These are phyloP conservation scores for Eulemur coronatus DNA, from an alignment of 2,797 vertebrate species.

Conservation along the genomic window DNA sequence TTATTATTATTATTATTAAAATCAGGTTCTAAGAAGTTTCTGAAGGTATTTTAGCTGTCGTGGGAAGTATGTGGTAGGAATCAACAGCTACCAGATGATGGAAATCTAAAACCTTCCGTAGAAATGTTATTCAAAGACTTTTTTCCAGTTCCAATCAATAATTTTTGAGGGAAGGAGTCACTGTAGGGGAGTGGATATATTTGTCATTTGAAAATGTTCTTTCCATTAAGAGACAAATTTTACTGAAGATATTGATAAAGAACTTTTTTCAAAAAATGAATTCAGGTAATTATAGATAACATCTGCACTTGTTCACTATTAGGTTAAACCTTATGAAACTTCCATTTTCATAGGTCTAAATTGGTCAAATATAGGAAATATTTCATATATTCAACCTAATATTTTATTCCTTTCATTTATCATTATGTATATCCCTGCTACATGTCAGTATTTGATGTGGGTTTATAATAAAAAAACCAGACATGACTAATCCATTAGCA, in stretches of 20 bases:
- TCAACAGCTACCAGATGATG: neutral
- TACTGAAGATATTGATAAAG: neutral
- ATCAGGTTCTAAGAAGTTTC: neutral
- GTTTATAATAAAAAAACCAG: neutral
- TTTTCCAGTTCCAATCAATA: neutral
- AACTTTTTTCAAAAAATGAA: conserved; percentile 9
- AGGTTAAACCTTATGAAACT: neutral
- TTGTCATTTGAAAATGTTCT: neutral
- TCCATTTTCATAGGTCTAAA: neutral
- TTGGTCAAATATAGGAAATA: neutral
- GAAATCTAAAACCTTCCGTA: neutral
- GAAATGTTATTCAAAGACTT: neutral
- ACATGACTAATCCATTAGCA: neutral
- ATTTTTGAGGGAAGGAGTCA: neutral
- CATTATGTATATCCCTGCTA: neutral
- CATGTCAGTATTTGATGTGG: neutral
- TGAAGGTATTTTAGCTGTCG: neutral
- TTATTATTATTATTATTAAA: neutral
- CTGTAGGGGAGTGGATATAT: neutral
- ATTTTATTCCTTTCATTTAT: neutral
- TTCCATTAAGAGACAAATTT: neutral
- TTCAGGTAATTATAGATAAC: neutral
- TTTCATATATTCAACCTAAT: neutral
- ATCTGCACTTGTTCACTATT: conserved; percentile 5
- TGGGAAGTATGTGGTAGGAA: neutral